Conservation (phyloP, 2,888 invertebrate genomes). For the Dusona sp. region DNA sequence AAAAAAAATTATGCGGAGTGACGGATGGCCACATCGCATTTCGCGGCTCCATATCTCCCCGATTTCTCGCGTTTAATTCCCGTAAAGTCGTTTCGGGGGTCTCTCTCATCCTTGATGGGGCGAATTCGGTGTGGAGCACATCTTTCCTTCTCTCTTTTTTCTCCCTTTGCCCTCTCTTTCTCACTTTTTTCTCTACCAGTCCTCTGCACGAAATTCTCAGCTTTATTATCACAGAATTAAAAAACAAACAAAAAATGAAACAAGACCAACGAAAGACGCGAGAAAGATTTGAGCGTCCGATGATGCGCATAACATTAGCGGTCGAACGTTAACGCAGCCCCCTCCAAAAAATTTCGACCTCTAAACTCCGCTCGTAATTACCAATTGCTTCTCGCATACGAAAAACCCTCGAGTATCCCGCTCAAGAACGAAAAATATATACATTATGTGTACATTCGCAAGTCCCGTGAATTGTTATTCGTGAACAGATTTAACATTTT, state of each 20-base stretch:
- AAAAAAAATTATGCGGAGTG: slow-evolving; percentile 74
- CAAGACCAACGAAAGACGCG: neutral
- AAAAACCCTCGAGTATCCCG: neutral
- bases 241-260: neutral
- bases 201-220: slow-evolving; percentile 16
- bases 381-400: neutral
- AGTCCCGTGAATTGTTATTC: neutral
- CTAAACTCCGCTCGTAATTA: slow-evolving; percentile 63
- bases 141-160: slow-evolving; percentile 41
- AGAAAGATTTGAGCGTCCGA: slow-evolving; percentile 26
- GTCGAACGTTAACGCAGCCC: slow-evolving; percentile 73
- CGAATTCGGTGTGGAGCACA: slow-evolving; percentile 37
- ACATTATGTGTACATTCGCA: neutral
- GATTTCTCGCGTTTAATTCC: slow-evolving; percentile 84
- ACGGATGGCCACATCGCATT: slow-evolving; percentile 84
- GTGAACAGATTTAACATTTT: neutral
- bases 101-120: slow-evolving; percentile 64
- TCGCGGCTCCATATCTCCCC: slow-evolving; percentile 83
- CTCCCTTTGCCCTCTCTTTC: slow-evolving; percentile 20
- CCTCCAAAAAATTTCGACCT: slow-evolving; percentile 72
- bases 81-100: slow-evolving; percentile 83
- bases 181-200: slow-evolving; percentile 14
- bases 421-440: neutral
- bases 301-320: slow-evolving; percentile 79
- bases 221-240: slow-evolving; percentile 22